These are phyloP conservation scores for Bos indicus DNA, from an alignment of 2,113 vertebrate genomes.

Conservation along the genomic window DNA sequence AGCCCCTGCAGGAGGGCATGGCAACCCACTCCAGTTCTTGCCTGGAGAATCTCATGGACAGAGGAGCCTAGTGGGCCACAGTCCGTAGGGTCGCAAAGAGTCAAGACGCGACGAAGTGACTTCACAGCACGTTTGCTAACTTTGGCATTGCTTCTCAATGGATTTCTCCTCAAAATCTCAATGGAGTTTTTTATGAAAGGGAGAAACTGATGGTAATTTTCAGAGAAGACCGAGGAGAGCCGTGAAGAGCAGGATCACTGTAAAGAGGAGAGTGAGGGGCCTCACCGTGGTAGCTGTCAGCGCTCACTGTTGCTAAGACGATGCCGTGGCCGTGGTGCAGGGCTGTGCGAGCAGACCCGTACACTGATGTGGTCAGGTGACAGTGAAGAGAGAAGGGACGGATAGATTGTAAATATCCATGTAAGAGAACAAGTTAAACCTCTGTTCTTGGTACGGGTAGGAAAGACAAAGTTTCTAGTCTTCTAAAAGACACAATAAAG, in stretches of 20 bases:
- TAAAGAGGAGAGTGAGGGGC: neutral
- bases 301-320: accelerated
- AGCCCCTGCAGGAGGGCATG: neutral
- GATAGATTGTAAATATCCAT: too few relatives aligned
- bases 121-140: neutral
- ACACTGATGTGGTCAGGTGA: accelerated
- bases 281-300: neutral
- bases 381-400: neutral
- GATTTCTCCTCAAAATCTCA: neutral
- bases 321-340: accelerated
- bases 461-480: neutral
- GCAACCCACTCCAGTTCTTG: neutral
- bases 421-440: neutral
- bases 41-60: neutral
- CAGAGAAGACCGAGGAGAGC: neutral
- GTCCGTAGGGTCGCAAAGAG: neutral
- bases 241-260: neutral
- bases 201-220: neutral
- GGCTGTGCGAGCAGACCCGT: accelerated
- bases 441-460: neutral
- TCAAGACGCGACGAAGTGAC: neutral
- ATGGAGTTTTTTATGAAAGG: neutral
- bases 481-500: neutral
- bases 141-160: neutral
- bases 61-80: neutral